Percentiles rank a stretch among this genome's conserved stretches.
Conservation (phyloP, 1,140 invertebrate genomes). For the Eufriesea mexicana region DNA sequence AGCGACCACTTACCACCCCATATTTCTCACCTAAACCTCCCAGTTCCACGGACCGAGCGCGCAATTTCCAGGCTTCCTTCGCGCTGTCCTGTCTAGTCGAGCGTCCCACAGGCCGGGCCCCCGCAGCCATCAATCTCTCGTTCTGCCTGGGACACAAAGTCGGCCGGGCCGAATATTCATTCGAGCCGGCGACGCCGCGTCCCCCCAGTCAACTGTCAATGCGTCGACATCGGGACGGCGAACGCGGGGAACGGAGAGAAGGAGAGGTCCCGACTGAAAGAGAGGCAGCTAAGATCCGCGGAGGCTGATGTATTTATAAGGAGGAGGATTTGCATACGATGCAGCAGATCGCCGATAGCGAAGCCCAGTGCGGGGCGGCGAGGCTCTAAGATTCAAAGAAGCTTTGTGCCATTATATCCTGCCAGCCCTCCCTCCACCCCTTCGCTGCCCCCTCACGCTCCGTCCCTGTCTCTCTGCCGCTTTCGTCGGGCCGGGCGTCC, state of each 20-base stretch:
- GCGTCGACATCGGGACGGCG: slow-evolving; percentile 61
- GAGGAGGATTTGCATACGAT: slow-evolving; percentile 82
- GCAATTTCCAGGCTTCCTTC: slow-evolving; percentile 9
- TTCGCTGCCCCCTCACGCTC: slow-evolving; percentile 33
- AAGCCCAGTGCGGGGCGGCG: slow-evolving; percentile 70
- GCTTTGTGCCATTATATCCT: slow-evolving; percentile 82
- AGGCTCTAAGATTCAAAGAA: slow-evolving; percentile 80
- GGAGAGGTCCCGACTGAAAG: slow-evolving; percentile 29
- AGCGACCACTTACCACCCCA: not conserved
- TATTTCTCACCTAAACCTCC: not conserved
- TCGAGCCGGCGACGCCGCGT: slow-evolving; percentile 25
- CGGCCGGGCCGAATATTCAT: slow-evolving; percentile 45
- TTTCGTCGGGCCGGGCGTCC: slow-evolving; percentile 36
- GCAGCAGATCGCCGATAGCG: slow-evolving; percentile 81
- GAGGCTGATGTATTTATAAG: slow-evolving; percentile 83
- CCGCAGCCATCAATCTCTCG: slow-evolving; percentile 27
- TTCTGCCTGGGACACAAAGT: slow-evolving; percentile 17
- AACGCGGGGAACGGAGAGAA: slow-evolving; percentile 34
- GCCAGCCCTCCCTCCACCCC: slow-evolving; percentile 54
- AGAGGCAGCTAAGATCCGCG: slow-evolving; percentile 76
- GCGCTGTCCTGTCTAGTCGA: not conserved
- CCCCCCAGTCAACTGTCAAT: slow-evolving; percentile 52
- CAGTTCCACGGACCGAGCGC: not conserved
- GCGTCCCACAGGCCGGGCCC: not conserved
- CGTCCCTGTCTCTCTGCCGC: slow-evolving; percentile 5